Evolutionary conservation across 2,888 invertebrate species (phyloP).

Genomic region (Uloborus plumipes): DNA sequence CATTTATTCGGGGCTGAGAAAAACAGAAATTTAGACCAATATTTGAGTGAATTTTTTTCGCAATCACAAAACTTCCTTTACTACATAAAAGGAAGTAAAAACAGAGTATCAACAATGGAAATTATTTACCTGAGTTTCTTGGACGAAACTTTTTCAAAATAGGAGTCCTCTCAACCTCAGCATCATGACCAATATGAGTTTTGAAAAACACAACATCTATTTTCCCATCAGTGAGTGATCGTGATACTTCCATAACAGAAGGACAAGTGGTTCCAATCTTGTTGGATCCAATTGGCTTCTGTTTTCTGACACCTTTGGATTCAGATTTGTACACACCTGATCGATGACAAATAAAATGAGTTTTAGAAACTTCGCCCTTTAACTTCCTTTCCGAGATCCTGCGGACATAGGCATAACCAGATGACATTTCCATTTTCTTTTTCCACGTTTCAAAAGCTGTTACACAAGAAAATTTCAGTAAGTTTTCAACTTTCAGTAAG

Average conservation of each 20-base stretch:
- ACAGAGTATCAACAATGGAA: too few species aligned
- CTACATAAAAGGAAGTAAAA: too few species aligned
- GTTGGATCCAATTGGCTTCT: conserved; percentile 18
- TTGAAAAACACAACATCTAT: conserved; percentile 43
- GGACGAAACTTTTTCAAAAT: conserved; percentile 11
- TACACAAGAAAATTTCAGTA: not conserved
- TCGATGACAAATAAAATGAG: conserved; percentile 46
- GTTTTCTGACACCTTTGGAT: conserved; percentile 16
- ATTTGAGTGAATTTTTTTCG: too few species aligned
- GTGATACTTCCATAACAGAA: conserved; percentile 44
- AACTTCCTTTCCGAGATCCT: conserved; percentile 36
- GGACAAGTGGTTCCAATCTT: conserved; percentile 56
- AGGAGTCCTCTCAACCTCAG: conserved; percentile 13
- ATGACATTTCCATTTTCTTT: conserved; percentile 14
- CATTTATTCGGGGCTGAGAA: too few species aligned
- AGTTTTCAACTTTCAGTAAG: too few species aligned
- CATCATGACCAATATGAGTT: conserved; percentile 48
- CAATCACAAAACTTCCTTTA: too few species aligned
- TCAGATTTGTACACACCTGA: conserved; percentile 35
- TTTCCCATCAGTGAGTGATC: conserved; percentile 32
- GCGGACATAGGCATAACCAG: conserved; percentile 25
- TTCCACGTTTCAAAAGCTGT: conserved; percentile 52
- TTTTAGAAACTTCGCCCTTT: conserved; percentile 41
- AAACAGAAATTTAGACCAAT: too few species aligned
- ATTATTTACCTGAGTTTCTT: conserved; percentile 18